Evolutionary conservation across 2,888 invertebrate genomes (phyloP).

Genomic region (Fissipunctia ypsillon): DNA sequence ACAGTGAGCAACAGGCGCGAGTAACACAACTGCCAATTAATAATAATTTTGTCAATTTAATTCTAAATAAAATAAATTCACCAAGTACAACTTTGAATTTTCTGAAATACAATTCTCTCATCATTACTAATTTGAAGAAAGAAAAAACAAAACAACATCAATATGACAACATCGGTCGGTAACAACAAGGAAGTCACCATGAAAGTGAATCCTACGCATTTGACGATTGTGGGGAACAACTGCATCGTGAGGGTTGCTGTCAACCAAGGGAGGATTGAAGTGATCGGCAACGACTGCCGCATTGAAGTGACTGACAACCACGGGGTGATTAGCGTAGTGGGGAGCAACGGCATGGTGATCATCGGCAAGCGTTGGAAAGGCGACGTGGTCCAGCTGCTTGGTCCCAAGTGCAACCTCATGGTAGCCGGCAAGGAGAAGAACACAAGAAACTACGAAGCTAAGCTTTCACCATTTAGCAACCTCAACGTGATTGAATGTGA

Average conservation of each 20-base stretch:
- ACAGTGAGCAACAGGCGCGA: conserved; percentile 46
- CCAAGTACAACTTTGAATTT: conserved; percentile 22
- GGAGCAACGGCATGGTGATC: conserved; percentile 81
- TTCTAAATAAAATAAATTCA: conserved; percentile 34
- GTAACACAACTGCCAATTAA: conserved; percentile 16
- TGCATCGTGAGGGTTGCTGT: conserved; percentile 82
- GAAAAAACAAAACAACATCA: conserved; percentile 57
- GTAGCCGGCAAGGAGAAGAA: conserved; percentile 84
- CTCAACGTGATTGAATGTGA: conserved; percentile 87
- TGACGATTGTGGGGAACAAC: conserved; percentile 86
- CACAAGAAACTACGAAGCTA: conserved; percentile 80
- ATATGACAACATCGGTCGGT: conserved; percentile 87
- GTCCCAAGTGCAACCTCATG: conserved; percentile 80
- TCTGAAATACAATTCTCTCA: conserved; percentile 41
- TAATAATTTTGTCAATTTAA: too few species aligned
- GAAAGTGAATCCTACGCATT: conserved; percentile 81
- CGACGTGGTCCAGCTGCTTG: conserved; percentile 82
- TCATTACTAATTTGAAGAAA: conserved; percentile 39
- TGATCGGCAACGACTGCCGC: conserved; percentile 86
- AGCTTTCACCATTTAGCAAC: conserved; percentile 87
- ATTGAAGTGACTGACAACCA: conserved; percentile 83
- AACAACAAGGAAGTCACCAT: conserved; percentile 89
- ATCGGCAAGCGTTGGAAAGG: conserved; percentile 81
- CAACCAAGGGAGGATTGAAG: conserved; percentile 87
- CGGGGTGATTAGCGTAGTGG: conserved; percentile 84